Evolutionary conservation across 2,888 invertebrate genomes (phyloP).

Genomic region (Pollenia labialis): DNA sequence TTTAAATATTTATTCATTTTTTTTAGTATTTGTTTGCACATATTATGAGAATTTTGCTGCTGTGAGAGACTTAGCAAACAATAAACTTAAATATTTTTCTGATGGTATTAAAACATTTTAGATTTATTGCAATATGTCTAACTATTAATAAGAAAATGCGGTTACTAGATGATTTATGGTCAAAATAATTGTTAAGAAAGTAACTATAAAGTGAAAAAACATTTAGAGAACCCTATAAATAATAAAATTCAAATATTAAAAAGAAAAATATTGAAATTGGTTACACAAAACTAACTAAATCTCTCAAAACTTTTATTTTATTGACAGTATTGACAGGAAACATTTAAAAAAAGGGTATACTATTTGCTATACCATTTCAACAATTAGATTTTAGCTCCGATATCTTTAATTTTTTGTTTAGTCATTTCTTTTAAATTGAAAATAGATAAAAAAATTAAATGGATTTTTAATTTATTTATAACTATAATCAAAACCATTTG

Average conservation of each 20-base stretch:
- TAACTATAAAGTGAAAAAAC: no score
- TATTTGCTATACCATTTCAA: no score
- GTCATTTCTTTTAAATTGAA: background rate
- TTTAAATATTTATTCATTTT: slow-evolving; percentile 41
- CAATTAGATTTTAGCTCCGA: no score
- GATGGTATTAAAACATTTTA: background rate
- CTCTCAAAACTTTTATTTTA: no score
- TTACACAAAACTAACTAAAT: no score
- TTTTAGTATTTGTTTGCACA: slow-evolving; percentile 1
- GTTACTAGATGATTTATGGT: background rate
- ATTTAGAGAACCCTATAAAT: no score
- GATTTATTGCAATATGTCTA: no score
- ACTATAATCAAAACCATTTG: slow-evolving; percentile 11
- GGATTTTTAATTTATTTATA: background rate
- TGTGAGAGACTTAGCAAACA: background rate
- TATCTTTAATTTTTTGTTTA: background rate
- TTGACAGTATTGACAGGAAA: no score
- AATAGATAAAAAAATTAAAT: background rate
- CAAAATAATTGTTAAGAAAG: no score
- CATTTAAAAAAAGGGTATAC: no score
- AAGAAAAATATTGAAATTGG: no score
- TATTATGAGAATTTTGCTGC: slow-evolving; percentile 4
- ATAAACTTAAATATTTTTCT: background rate
- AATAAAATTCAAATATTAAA: no score
- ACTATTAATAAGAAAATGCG: background rate